Percentiles rank a stretch among this genome's conserved stretches.
Evolutionary conservation across 2,797 vertebrate species (phyloP).

Genomic region (Acomys russatus): DNA sequence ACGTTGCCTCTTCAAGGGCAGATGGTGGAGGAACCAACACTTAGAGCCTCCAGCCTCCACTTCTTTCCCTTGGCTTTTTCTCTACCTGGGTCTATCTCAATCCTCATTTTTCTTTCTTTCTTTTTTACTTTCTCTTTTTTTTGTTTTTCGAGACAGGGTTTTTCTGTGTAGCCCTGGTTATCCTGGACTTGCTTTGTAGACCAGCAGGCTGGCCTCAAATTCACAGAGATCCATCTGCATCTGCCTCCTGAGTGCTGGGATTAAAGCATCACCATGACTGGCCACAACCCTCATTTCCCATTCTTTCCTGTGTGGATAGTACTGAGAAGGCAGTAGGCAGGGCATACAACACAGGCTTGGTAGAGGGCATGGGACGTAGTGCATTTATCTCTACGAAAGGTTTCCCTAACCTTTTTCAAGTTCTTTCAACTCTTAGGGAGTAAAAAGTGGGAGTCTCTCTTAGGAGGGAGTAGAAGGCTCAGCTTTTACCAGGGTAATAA

Average conservation of each 20-base stretch:
- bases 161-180: no score
- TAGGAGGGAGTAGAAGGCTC: background rate
- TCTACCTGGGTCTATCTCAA: background rate
- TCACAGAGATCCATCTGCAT: no score
- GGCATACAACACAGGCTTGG: background rate
- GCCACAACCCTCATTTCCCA: background rate
- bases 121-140: no score
- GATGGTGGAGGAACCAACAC: background rate
- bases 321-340: background rate
- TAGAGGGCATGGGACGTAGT: background rate
- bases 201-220: no score
- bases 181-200: no score
- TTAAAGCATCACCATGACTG: no score
- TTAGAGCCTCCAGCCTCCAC: background rate
- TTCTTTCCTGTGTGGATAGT: background rate
- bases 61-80: slow-evolving; percentile 1
- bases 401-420: slow-evolving; percentile 10
- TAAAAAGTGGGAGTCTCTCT: background rate
- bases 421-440: background rate
- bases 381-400: background rate
- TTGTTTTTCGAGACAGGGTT: no score
- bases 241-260: no score
- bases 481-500: background rate
- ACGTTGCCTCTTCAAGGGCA: background rate
- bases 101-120: background rate